A percentile compares a stretch with the other conserved stretches of the same genome.
Evolutionary conservation across 37 sponge, comb jelly and placozoan species (phyloP).

Genomic region (Lycopodina hypogea): DNA sequence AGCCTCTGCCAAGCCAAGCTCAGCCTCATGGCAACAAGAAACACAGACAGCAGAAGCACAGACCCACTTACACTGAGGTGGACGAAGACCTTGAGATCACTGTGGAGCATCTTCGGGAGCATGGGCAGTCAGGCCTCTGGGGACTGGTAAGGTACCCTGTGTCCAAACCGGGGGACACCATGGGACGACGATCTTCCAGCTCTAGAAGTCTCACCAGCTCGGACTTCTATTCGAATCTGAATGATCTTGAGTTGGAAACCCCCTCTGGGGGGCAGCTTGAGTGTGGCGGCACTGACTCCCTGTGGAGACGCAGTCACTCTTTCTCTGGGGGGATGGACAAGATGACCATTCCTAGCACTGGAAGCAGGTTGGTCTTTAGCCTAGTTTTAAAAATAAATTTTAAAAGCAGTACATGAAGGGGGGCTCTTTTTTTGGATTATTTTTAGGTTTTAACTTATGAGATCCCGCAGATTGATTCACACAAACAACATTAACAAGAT

Average conservation of each 20-base stretch:
- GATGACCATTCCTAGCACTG: slow-evolving; percentile 19
- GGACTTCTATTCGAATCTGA: slow-evolving; percentile 44
- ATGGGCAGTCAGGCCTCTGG: slow-evolving; percentile 26
- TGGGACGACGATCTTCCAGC: slow-evolving; percentile 13
- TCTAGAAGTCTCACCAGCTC: slow-evolving; percentile 33
- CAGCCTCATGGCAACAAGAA: slow-evolving; percentile 3
- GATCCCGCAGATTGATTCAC: no score
- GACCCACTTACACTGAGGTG: slow-evolving; percentile 16
- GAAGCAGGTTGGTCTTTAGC: not conserved
- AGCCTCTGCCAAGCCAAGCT: not conserved
- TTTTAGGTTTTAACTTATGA: no score
- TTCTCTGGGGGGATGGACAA: slow-evolving; percentile 45
- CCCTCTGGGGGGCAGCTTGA: not conserved
- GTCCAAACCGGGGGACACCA: not conserved
- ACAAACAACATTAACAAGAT: no score
- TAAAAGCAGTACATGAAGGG: not conserved
- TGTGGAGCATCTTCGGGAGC: slow-evolving; percentile 17
- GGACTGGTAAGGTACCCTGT: slow-evolving; percentile 30
- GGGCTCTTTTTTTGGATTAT: no score
- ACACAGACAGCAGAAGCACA: not conserved
- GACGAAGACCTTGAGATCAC: slow-evolving; percentile 11
- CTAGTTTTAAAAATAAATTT: not conserved
- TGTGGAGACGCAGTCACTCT: slow-evolving; percentile 44
- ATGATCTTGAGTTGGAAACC: slow-evolving; percentile 18
- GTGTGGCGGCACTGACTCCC: slow-evolving; percentile 4